These are phyloP conservation scores for Oreochromis tanganicae DNA, from an alignment of 2,113 vertebrate species.

Conservation along the genomic window DNA sequence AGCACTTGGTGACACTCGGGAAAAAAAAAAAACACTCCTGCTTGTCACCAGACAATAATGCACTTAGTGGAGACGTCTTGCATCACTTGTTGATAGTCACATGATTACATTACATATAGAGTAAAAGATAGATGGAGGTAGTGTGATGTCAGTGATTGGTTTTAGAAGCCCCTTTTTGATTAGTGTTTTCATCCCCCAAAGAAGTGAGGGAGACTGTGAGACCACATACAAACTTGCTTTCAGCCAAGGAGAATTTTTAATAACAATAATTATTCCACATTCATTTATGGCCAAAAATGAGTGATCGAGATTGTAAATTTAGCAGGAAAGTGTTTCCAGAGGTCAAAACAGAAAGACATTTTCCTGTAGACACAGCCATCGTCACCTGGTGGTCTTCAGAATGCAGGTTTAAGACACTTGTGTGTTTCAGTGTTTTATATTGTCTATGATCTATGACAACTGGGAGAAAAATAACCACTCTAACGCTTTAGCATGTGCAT, in stretches of 20 bases:
- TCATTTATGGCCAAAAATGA: background rate
- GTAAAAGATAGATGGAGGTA: background rate
- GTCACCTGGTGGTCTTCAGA: background rate
- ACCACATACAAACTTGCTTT: background rate
- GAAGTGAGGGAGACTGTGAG: background rate
- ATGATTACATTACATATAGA: background rate
- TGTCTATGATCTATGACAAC: background rate
- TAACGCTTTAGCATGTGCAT: background rate
- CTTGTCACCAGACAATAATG: background rate
- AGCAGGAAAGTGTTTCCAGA: background rate
- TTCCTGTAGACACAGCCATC: background rate
- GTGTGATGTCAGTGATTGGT: background rate
- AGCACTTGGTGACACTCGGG: background rate
- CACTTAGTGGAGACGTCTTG: background rate
- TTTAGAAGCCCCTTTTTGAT: background rate
- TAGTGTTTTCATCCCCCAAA: background rate
- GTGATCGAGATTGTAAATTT: background rate
- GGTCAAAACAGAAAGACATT: accelerated
- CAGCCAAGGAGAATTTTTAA: background rate
- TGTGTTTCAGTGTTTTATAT: background rate
- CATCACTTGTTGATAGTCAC: background rate
- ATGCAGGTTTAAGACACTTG: background rate
- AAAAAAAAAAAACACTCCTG: background rate
- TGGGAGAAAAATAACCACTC: background rate
- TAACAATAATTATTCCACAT: background rate